These are phyloP conservation scores for Myxocyprinus asiaticus DNA, from an alignment of 2,113 vertebrate genomes.

Conservation along the genomic window DNA sequence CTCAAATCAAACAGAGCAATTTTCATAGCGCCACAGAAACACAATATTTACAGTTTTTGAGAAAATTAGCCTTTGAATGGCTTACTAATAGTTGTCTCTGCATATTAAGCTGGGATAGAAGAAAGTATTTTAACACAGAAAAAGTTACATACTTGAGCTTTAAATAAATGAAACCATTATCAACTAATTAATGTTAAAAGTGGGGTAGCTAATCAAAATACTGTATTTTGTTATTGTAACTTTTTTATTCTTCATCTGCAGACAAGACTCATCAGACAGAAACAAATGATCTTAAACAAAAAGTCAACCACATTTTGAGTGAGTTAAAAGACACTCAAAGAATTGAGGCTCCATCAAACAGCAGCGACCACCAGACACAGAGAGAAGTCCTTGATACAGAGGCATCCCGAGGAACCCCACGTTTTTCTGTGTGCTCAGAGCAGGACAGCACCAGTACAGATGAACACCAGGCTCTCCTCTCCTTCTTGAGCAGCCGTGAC, in stretches of 20 bases:
- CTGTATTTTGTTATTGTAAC: not conserved
- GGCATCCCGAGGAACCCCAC: conserved; percentile 41
- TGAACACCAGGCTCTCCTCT: conserved; percentile 66
- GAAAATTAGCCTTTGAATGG: too few relatives aligned
- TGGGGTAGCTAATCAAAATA: not conserved
- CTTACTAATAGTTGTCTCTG: too few relatives aligned
- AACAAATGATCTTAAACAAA: conserved; percentile 55
- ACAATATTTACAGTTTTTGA: too few relatives aligned
- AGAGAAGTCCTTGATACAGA: not conserved
- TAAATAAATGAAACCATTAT: too few relatives aligned
- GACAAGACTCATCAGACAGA: conserved; percentile 1
- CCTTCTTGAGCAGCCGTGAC: conserved; percentile 70
- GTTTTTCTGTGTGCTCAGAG: conserved; percentile 64
- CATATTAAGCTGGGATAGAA: too few relatives aligned
- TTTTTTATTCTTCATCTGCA: not conserved
- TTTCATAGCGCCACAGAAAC: too few relatives aligned
- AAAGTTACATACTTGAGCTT: too few relatives aligned
- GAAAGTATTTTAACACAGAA: too few relatives aligned
- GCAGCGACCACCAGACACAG: conserved; percentile 15
- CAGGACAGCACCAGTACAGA: conserved; percentile 58
- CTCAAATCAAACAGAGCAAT: too few relatives aligned
- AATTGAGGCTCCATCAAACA: conserved; percentile 45
- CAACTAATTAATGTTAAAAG: too few relatives aligned
- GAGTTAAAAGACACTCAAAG: conserved; percentile 54
- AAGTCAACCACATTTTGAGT: conserved; percentile 54